phyloP scores from a whole-genome alignment of 2,888 invertebrate species.

The Siphonodentalium dalli region DNA sequence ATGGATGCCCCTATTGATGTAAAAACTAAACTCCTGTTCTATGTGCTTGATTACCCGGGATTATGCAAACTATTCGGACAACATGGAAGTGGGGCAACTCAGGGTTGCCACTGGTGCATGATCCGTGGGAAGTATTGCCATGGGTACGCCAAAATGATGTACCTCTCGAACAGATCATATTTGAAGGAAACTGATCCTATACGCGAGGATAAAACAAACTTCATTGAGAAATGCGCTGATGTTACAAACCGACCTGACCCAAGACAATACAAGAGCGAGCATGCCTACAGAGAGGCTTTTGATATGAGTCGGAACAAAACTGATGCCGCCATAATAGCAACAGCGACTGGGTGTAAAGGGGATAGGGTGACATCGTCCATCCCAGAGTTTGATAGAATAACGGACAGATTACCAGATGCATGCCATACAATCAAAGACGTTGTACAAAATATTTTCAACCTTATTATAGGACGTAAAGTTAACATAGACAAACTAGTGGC shows the following conservation, averaged over 20 bases:
- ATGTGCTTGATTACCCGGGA: constrained; percentile 10
- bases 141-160: constrained; percentile 2
- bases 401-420: constrained; percentile 5
- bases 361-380: background rate
- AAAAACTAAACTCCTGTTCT: constrained; percentile 4
- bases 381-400: background rate
- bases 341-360: constrained; percentile 6
- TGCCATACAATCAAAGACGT: constrained; percentile 11
- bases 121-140: background rate
- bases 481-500: background rate
- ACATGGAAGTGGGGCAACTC: constrained; percentile 6
- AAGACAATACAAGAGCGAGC: background rate
- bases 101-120: constrained; percentile 4
- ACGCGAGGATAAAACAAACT: background rate
- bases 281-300: background rate
- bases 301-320: constrained; percentile 1
- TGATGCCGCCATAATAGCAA: background rate
- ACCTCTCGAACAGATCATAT: background rate
- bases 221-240: too few species aligned
- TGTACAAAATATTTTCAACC: constrained; percentile 3
- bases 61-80: constrained; percentile 1
- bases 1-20: constrained; percentile 1
- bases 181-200: background rate
- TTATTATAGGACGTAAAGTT: background rate
- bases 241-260: background rate